Evolutionary conservation across 92 coral and sea anemone species (phyloP), one percentile per base, ranked within the genome.

Genomic region (Paramuricea clavata): DNA sequence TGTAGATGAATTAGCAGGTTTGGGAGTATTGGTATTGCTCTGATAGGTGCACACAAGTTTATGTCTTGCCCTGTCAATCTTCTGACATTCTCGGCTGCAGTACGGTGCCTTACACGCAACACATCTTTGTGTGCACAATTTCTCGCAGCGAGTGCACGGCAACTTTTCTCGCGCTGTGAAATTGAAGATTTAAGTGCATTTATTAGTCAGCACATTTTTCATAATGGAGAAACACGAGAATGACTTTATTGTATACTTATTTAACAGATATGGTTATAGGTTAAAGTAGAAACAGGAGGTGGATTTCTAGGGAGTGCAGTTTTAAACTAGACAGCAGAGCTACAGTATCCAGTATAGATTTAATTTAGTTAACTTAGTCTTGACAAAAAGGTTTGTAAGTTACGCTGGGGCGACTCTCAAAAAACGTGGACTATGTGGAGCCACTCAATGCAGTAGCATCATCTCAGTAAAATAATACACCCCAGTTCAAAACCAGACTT

Each of bases 11-110:
- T 28, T 62, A 0, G 34, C 35, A 8, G 70, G 70, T 62, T 62
- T 62, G 17, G 32, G 0, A 0, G n/a, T 70, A 16, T 49, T 47
- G 69, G n/a, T 70, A 32, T 49, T 27, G 83, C 69, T 64, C 65
- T 27, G n/a, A 35, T 87, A 90, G 61, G 25, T 84, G 60, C 97
- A 93, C 2, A 65, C 15, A 30, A 41, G 87, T 79, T 94, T 96
- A 84, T 96, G 99, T 33, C 88, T 80, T 1, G 91, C 78, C 93
- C 98, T 91, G 88, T 96, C 95, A 21, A 86, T 76, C 43, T 86
- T 89, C 82, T 96, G 99, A 59, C 99, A 96, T 12, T 91, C 90
- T n/a, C 89, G 90, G 62, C 99, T 93, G 83, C 99, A 96, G 76
- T 96, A 96, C 17, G 95, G 99, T 3, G 81, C 82, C 84, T 96